Base-by-base conservation (phyloP, 2,888 invertebrate genomes). In the Prosopocoilus inquinatus region DNA sequence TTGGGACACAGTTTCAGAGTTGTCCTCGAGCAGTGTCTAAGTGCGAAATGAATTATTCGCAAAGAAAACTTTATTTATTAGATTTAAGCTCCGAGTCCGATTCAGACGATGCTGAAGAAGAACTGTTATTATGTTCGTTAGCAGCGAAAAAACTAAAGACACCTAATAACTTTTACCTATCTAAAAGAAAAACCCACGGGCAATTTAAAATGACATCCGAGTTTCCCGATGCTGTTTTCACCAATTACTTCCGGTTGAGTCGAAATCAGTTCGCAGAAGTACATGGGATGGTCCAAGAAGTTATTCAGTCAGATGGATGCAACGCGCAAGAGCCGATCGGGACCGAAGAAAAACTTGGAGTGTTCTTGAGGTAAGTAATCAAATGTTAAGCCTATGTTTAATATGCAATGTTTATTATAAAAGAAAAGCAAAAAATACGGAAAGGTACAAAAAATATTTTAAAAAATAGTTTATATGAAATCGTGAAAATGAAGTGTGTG, bases 171-270 rank as follows among this genome's bases (percentile, higher is more conserved):
- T 13, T 15, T 41, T 41, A n/a, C 41, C 3, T 41, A 11, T 15
- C 13, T 15, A 41, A 41, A 41, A 41, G 8, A 41, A 41, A 11
- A 15, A 15, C 11, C 16, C 41, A 41, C n/a, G 41, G 41, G 16
- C 15, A 41, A 16, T 41, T 41, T 41, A 16, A 15, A 41, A 15
- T 41, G 16, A 8, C 15, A 15, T 15, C 35, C 43, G 43, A 51
- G 35, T 43, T 51, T 45, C 11, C 44, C 34, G 51, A 51, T 51
- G 9, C 9, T 32, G 34, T 11, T 44, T 51, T 51, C 45, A 51
- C 45, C 45, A 51, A 51, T 45, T 51, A 51, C 35, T 51, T 51
- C 11, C 35, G 44, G 33, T 32, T 45, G 51, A 35, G 33, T 50
- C 13, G 44, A 43, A 43, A 20, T 34, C 44, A 46, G 44, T 50